Conservation (phyloP, 2,797 vertebrate genomes). For the Siniperca undulata region DNA sequence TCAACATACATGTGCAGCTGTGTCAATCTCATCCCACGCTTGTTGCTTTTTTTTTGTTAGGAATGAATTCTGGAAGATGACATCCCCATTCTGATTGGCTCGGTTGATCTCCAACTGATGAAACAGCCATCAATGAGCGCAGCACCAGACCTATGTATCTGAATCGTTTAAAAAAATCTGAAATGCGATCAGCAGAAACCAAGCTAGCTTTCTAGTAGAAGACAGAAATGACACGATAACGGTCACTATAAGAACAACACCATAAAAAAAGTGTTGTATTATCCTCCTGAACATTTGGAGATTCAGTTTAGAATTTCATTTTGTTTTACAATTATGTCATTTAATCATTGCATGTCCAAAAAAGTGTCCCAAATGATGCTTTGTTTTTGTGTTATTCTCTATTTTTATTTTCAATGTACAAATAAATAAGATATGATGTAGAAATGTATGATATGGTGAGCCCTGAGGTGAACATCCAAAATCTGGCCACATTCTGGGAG, state of each 20-base stretch:
- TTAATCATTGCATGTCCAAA: neutral
- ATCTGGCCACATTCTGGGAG: slow-evolving; percentile 20
- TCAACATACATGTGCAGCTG: neutral
- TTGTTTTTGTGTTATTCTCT: neutral
- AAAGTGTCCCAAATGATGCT: no score
- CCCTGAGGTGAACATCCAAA: slow-evolving; percentile 13
- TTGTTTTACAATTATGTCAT: neutral
- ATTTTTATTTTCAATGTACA: neutral
- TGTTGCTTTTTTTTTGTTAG: neutral
- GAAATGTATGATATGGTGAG: neutral
- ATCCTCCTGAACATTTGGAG: neutral
- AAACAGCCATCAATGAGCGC: neutral
- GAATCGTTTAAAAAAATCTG: neutral
- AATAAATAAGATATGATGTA: neutral
- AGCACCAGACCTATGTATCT: neutral
- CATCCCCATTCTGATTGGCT: neutral
- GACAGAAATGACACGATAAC: neutral
- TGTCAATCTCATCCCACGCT: neutral
- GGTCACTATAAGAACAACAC: neutral
- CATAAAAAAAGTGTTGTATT: neutral
- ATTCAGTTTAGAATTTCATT: neutral
- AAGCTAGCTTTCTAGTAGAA: neutral
- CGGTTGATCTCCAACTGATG: neutral
- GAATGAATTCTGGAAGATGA: neutral
- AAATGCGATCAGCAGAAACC: neutral